Percentiles rank a stretch among this genome's conserved stretches.
Evolutionary conservation across 2,797 vertebrate genomes (phyloP).

Genomic region (Fistularia tabacaria): DNA sequence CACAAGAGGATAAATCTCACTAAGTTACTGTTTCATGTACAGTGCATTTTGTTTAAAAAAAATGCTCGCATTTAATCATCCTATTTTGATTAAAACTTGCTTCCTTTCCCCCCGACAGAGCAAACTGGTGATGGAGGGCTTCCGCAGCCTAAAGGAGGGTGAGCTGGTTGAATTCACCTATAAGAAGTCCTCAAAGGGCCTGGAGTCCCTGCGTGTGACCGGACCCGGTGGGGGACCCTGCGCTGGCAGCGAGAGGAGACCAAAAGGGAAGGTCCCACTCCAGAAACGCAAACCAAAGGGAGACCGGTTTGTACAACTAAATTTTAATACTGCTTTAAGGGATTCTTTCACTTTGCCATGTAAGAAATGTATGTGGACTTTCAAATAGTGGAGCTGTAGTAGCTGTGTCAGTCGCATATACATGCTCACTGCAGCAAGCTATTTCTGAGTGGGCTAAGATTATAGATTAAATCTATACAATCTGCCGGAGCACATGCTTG

Average conservation of each 20-base stretch:
- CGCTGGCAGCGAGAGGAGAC: constrained; percentile 90
- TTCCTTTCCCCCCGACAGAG: constrained; percentile 74
- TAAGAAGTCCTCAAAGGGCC: constrained; percentile 93
- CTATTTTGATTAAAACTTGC: constrained; percentile 26
- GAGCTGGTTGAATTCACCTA: constrained; percentile 96
- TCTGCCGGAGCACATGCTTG: constrained; percentile 60
- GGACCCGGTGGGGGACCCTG: constrained; percentile 91
- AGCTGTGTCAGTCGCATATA: constrained; percentile 24
- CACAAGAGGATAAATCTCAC: too few relatives aligned
- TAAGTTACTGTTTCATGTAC: too few relatives aligned
- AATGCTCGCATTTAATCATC: not conserved
- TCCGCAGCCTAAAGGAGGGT: constrained; percentile 95
- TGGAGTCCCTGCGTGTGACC: constrained; percentile 91
- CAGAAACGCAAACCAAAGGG: constrained; percentile 95
- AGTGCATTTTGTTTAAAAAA: not conserved
- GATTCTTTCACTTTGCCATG: not conserved
- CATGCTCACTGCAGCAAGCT: constrained; percentile 28
- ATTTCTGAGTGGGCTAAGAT: constrained; percentile 59
- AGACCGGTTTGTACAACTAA: constrained; percentile 81
- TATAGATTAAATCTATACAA: constrained; percentile 68
- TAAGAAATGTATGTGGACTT: not conserved
- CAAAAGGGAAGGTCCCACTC: constrained; percentile 87
- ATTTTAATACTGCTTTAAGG: not conserved
- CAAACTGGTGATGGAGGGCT: constrained; percentile 98
- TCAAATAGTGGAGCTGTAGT: not conserved